Evolutionary conservation across 2,888 invertebrate species (phyloP).

Genomic region (Cryptosula pallasiana): DNA sequence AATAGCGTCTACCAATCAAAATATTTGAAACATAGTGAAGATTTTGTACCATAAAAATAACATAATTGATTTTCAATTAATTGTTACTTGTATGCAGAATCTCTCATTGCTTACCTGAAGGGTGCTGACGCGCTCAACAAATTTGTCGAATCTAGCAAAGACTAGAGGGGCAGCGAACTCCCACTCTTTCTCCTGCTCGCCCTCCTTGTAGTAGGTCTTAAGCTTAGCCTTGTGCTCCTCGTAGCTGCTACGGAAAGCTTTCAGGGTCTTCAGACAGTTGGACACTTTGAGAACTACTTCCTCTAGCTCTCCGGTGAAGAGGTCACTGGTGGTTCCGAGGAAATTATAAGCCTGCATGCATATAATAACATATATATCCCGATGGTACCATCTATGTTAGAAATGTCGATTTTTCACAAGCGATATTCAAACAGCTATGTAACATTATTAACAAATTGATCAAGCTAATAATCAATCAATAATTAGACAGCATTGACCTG

Average conservation of each 20-base stretch:
- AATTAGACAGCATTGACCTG: conserved; percentile 68
- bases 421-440: too few relatives aligned
- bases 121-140: conserved; percentile 46
- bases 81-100: conserved; percentile 78
- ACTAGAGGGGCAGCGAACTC: conserved; percentile 53
- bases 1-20: conserved; percentile 68
- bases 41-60: too few relatives aligned
- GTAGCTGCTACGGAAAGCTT: conserved; percentile 45
- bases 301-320: conserved; percentile 91
- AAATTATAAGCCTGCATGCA: conserved; percentile 56
- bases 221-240: conserved; percentile 49
- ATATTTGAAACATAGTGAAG: background rate
- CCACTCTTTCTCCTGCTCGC: conserved; percentile 44
- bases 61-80: conserved; percentile 52
- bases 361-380: too few relatives aligned
- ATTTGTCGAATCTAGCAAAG: conserved; percentile 52
- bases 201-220: conserved; percentile 49
- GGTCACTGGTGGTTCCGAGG: conserved; percentile 74
- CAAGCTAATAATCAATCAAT: too few relatives aligned
- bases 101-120: conserved; percentile 61
- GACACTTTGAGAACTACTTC: conserved; percentile 78
- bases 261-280: conserved; percentile 41
- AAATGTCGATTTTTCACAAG: too few relatives aligned
- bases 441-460: too few relatives aligned
- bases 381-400: too few relatives aligned